phyloP scores from a whole-genome alignment of 2,888 invertebrate genomes.

The Diadegma fenestrale region DNA sequence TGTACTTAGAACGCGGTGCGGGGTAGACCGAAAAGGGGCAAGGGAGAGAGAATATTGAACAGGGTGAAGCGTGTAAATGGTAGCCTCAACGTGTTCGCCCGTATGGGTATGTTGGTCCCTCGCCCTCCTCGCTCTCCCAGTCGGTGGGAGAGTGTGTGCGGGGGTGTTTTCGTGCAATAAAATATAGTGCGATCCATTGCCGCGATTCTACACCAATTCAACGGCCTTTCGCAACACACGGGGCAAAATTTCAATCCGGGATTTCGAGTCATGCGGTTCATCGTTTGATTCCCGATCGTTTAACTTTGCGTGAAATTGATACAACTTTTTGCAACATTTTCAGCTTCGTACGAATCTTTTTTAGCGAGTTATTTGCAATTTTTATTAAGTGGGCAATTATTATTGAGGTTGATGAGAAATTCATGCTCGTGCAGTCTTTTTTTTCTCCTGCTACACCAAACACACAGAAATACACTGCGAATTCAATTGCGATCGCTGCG shows the following conservation, averaged over 20 bases:
- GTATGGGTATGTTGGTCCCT: neutral
- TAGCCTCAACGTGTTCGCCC: neutral
- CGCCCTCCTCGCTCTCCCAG: too few relatives aligned
- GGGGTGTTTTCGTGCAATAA: conserved; percentile 1
- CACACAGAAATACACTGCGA: too few relatives aligned
- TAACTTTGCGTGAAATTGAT: neutral
- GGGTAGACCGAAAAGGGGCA: conserved; percentile 21
- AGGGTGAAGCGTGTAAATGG: conserved; percentile 20
- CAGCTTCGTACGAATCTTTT: too few relatives aligned
- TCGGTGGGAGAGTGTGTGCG: neutral
- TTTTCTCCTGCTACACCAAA: too few relatives aligned
- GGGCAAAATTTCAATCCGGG: neutral
- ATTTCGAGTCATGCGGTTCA: neutral
- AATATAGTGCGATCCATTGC: conserved; percentile 4
- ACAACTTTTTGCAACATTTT: neutral
- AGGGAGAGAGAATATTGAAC: conserved; percentile 32
- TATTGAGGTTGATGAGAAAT: too few relatives aligned
- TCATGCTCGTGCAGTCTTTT: too few relatives aligned
- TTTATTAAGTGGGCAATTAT: too few relatives aligned
- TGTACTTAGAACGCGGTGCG: conserved; percentile 50
- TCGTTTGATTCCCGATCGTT: neutral
- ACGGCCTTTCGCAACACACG: neutral
- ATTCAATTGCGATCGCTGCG: neutral
- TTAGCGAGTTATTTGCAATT: too few relatives aligned
- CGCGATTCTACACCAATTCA: conserved; percentile 7